Evolutionary conservation across 2,888 invertebrate species (phyloP).

Genomic region (Drosophila kanekoi): DNA sequence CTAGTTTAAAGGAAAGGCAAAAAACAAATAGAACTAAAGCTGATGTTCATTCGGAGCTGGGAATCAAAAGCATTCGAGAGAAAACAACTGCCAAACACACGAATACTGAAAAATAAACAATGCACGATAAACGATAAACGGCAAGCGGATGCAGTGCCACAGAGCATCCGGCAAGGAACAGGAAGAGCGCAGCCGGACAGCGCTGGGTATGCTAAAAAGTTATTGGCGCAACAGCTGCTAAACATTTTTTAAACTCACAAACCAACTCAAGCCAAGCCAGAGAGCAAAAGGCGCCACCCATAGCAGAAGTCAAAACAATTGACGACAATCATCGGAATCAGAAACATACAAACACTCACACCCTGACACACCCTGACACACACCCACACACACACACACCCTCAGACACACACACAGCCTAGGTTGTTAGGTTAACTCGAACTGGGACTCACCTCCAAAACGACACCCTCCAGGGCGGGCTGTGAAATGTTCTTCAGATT

Average conservation of each 20-base stretch:
- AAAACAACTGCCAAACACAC: constrained; percentile 59
- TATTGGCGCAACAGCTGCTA: constrained; percentile 71
- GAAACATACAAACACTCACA: constrained; percentile 16
- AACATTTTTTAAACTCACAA: constrained; percentile 43
- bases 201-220: constrained; percentile 70
- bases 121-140: constrained; percentile 56
- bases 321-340: constrained; percentile 75
- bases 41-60: neutral
- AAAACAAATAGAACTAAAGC: no score
- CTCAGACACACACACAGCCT: neutral
- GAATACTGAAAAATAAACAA: constrained; percentile 38
- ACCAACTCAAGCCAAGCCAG: constrained; percentile 15
- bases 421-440: constrained; percentile 9
- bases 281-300: constrained; percentile 22
- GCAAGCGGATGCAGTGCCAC: constrained; percentile 68
- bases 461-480: constrained; percentile 86
- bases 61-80: constrained; percentile 21
- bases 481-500: constrained; percentile 88
- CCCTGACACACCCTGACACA: neutral
- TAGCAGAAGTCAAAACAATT: constrained; percentile 78
- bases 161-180: constrained; percentile 61
- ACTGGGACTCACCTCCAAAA: constrained; percentile 86
- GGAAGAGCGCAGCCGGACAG: constrained; percentile 37
- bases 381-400: neutral
- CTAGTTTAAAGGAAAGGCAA: no score